These are phyloP conservation scores for Etheostoma spectabile DNA, from an alignment of 2,113 vertebrate species.

Conservation along the genomic window DNA sequence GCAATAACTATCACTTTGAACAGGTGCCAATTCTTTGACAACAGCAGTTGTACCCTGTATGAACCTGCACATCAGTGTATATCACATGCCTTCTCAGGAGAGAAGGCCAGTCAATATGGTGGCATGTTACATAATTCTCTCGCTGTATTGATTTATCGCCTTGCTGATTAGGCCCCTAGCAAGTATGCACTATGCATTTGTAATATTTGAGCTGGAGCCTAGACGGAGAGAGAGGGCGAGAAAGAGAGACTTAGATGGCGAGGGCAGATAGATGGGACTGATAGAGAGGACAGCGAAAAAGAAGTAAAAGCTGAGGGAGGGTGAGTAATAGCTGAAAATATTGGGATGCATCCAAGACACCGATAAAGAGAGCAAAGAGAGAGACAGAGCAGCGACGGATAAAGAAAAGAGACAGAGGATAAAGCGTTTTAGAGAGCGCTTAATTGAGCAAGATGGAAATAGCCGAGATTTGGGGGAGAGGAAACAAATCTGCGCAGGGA, in stretches of 20 bases:
- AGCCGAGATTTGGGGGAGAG: conserved; percentile 22
- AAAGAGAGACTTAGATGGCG: conserved; percentile 21
- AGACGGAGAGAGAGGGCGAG: conserved; percentile 16
- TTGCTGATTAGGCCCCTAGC: conserved; percentile 71
- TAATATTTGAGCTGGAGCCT: conserved; percentile 66
- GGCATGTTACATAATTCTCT: conserved; percentile 77
- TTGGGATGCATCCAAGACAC: conserved; percentile 63
- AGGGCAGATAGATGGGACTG: conserved; percentile 49
- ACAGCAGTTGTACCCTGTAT: neutral
- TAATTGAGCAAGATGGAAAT: conserved; percentile 59
- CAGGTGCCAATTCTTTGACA: neutral
- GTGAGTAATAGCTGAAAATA: conserved; percentile 42
- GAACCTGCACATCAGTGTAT: neutral
- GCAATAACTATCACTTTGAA: neutral
- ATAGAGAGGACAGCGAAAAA: conserved; percentile 38
- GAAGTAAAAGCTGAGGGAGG: conserved; percentile 7
- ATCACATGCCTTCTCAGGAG: neutral
- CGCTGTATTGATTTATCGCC: conserved; percentile 77
- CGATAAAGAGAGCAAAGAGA: conserved; percentile 48
- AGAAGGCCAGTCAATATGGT: conserved; percentile 45
- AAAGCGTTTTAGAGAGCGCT: conserved; percentile 61
- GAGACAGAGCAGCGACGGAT: conserved; percentile 23
- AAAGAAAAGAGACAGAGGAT: conserved; percentile 58
- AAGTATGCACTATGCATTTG: conserved; percentile 57
- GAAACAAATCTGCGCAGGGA: conserved; percentile 9